These are phyloP conservation scores for Eulemur coronatus DNA, from an alignment of 2,797 vertebrate genomes.

Conservation along the genomic window DNA sequence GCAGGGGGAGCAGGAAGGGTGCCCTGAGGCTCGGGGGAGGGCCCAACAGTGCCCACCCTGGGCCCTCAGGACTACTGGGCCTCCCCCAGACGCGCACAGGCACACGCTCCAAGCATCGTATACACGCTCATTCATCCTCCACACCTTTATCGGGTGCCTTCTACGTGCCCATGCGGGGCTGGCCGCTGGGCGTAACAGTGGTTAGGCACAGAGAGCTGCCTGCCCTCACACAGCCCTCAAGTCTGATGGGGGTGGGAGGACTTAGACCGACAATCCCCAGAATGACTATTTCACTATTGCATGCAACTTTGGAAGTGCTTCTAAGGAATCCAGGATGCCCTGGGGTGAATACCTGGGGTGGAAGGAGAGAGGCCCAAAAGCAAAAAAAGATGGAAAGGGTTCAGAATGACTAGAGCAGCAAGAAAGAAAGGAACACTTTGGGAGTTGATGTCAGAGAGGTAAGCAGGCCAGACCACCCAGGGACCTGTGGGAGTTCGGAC, in stretches of 20 bases:
- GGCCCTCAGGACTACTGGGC: neutral
- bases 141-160: neutral
- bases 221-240: neutral
- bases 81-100: rapidly evolving
- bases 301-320: neutral
- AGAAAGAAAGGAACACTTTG: neutral
- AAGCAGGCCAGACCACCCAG: neutral
- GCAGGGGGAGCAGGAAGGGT: constrained; percentile 24
- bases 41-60: neutral
- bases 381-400: neutral
- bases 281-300: neutral
- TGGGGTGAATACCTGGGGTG: neutral
- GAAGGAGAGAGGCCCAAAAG: neutral
- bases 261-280: neutral
- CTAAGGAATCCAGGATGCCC: neutral
- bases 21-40: neutral
- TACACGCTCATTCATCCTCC: neutral
- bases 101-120: neutral
- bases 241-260: neutral
- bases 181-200: neutral
- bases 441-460: neutral
- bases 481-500: neutral
- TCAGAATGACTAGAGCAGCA: neutral
- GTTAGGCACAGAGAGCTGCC: neutral
- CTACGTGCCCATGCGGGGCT: neutral